phyloP scores from a whole-genome alignment of 2,113 vertebrate genomes.

The Oryzias curvinotus region DNA sequence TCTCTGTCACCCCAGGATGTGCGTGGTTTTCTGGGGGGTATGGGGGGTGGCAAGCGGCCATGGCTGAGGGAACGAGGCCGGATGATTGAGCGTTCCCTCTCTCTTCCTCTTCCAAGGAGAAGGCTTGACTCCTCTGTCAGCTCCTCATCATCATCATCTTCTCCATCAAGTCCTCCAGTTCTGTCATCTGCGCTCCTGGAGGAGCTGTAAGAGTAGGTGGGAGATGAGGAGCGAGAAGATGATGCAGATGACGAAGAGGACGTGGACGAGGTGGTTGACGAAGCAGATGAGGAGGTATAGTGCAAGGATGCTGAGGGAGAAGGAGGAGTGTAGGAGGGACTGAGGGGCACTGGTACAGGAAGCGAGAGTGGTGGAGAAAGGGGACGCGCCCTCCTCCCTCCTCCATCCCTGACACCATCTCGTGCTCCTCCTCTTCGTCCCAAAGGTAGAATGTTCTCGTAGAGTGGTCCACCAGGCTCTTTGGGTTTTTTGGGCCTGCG shows the following conservation, averaged over 20 bases:
- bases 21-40: constrained; percentile 81
- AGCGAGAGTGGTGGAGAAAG: constrained; percentile 80
- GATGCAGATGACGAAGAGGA: constrained; percentile 76
- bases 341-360: constrained; percentile 79
- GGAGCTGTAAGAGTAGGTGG: constrained; percentile 77
- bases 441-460: constrained; percentile 80
- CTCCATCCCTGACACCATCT: constrained; percentile 72
- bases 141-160: constrained; percentile 78
- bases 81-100: constrained; percentile 71
- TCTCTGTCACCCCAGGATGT: constrained; percentile 73
- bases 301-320: constrained; percentile 78
- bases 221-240: constrained; percentile 78
- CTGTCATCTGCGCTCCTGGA: constrained; percentile 76
- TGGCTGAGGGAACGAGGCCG: constrained; percentile 78
- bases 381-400: constrained; percentile 75
- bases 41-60: constrained; percentile 75
- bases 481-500: constrained; percentile 79
- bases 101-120: constrained; percentile 74
- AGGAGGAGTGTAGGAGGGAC: constrained; percentile 78
- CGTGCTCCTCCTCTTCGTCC: constrained; percentile 81
- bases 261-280: constrained; percentile 73
- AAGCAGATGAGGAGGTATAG: constrained; percentile 74
- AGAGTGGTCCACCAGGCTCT: constrained; percentile 75
- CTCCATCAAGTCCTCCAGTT: constrained; percentile 68
- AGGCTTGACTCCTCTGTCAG: constrained; percentile 81